Percentiles rank a stretch among this genome's conserved stretches.
Conservation (phyloP, 2,113 vertebrate species). For the Nicator chloris region DNA sequence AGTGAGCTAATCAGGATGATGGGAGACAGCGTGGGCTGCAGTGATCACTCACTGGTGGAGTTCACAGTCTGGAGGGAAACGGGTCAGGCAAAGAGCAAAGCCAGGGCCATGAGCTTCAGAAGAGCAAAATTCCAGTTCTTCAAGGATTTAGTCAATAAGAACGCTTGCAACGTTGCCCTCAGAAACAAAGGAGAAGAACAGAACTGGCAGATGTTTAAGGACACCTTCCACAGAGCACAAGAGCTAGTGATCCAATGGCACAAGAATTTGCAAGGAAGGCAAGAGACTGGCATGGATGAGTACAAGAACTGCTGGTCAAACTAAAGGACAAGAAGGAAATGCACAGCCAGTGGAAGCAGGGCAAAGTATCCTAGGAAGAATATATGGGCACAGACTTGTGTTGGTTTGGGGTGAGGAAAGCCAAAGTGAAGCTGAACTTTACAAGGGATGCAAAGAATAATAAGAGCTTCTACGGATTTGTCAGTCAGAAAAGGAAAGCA, state of each 20-base stretch:
- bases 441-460: background rate
- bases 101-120: background rate
- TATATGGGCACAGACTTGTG: fast-evolving
- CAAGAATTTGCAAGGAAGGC: background rate
- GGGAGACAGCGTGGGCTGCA: background rate
- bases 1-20: background rate
- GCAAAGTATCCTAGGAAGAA: background rate
- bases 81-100: background rate
- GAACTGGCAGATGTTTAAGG: background rate
- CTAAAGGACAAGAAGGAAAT: background rate
- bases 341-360: background rate
- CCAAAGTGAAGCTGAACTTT: background rate
- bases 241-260: background rate
- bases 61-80: background rate
- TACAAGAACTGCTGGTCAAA: background rate
- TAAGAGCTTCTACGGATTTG: background rate
- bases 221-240: background rate
- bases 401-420: background rate
- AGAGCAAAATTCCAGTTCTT: background rate
- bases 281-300: background rate
- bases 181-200: background rate
- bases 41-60: background rate
- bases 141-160: background rate
- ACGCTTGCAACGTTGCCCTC: background rate
- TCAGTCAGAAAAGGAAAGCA: background rate